Evolutionary conservation across 2,797 vertebrate species (phyloP), one percentile per base, ranked within the genome.

Genomic region (Poeciliopsis turneri): DNA sequence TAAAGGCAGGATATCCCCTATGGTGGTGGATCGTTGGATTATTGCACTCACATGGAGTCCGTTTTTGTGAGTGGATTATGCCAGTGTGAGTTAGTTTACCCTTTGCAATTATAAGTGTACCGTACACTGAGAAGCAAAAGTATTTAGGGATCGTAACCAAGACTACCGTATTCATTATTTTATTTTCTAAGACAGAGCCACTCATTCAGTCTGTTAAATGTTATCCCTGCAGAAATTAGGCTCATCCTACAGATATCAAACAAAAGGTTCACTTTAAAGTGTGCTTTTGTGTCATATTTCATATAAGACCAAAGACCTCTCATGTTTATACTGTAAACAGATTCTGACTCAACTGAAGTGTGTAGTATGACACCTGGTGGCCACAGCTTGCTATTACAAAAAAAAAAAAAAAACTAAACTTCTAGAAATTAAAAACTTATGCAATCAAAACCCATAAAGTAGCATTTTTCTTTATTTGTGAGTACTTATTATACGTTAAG

Each of bases 311-410:
- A 39, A 77, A 81, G 20, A 45, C 1, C 23, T 81, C 55, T 81
- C 55, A 45, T 15, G 36, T 66, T 53, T 82, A 28, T 41, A 51
- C 68, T 1, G 71, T n/a, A 73, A 46, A 30, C 28, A 18, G 76
- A 79, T 85, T 71, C 79, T 57, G 79, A 55, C 61, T 55, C 36
- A 76, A 64, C 7, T 55, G 49, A 78, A 88, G 75, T 66, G 43
- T 69, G 75, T n/a, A 86, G 76, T 0, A 81, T 91, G 94, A 87
- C 94, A 89, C 83, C 95, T 95, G 55, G 88, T 95, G 95, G 92
- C 18, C 78, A 51, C 6, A 1, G 0, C 13, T 5, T 8, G 81
- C 59, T 16, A 94, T 70, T 11, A 91, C 92, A 93, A 87, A 86
- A 90, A 86, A 55, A 86, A 90, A 86, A 55, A 51, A 23, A 49